Evolutionary conservation across 2,797 vertebrate species (phyloP), one percentile per base, ranked within the genome.

Genomic region (Apodemus agrarius): DNA sequence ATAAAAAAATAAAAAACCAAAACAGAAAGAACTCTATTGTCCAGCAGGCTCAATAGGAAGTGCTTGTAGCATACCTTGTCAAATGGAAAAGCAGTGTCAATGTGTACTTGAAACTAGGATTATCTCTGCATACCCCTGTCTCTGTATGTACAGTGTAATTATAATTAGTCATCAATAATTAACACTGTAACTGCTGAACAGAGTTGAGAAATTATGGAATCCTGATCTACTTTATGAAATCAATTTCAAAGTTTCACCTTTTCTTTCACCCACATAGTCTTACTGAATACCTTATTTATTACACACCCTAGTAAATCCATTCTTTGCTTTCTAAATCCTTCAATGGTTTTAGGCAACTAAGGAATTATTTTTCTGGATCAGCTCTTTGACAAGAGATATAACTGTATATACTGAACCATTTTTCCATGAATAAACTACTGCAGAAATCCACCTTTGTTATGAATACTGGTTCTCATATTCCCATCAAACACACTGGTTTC

Each of bases 401-500:
- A 59, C 43, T 91, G 79, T 88, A 3, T 46, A 86, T 49, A 76
- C 1, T 65, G n/a, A 95, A 82, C 29, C 40, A 90, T 78, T 95
- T 95, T 76, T 76, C 29, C 49, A n/a, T 69, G 91, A 69, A 74
- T 87, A 81, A 93, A 89, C 75, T 92, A 14, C 3, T 95, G 67
- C 1, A 87, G 43, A 87, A 69, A 65, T 63, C 57, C 83, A 76
- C 26, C 8, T 90, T 78, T 17, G 43, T 40, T 81, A 92, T 80
- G 6, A 93, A 63, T 94, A 90, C 24, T 69, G 72, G 17, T 57
- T 92, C 54, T 57, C 67, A 40, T 69, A 94, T 61, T 72, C 72
- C 67, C 75, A 65, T 29, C 81, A 79, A 81, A 96, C 13, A 92
- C 63, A 72, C 29, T 24, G 54, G 16, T 88, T 93, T 90, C n/a